A percentile compares a stretch with the other conserved stretches of the same genome.
These are phyloP conservation scores for Orthosia gothica DNA, from an alignment of 2,888 invertebrate genomes.

Conservation along the genomic window DNA sequence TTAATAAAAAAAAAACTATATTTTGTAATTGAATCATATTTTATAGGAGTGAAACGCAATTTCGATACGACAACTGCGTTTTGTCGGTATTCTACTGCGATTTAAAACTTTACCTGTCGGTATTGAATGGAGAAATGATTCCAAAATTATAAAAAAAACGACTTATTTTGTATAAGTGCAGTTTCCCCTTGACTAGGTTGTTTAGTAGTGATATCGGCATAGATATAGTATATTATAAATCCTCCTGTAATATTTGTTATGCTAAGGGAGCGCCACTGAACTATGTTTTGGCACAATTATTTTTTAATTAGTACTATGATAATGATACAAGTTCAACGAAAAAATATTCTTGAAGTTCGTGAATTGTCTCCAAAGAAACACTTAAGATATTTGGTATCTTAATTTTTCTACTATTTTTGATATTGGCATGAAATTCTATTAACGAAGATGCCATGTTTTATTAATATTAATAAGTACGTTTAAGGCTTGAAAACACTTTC, in stretches of 20 bases:
- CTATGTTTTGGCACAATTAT: conserved; percentile 54
- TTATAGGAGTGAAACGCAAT: conserved; percentile 10
- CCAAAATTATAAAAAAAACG: conserved; percentile 22
- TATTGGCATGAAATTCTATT: conserved; percentile 37
- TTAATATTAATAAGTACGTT: conserved; percentile 23
- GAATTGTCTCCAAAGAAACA: conserved; percentile 43
- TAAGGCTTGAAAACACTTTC: conserved; percentile 15
- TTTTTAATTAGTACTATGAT: conserved; percentile 56
- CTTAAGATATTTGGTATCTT: conserved; percentile 1
- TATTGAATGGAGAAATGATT: not conserved
- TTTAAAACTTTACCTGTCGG: not conserved
- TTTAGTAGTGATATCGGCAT: conserved; percentile 60
- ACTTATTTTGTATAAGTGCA: conserved; percentile 23
- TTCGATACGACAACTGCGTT: too few relatives aligned
- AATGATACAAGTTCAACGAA: conserved; percentile 65
- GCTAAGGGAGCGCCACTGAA: conserved; percentile 58
- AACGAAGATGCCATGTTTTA: conserved; percentile 39
- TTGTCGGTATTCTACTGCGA: conserved; percentile 11
- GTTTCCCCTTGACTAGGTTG: conserved; percentile 34
- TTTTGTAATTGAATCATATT: conserved; percentile 30
- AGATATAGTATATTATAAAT: conserved; percentile 57
- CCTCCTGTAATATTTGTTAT: conserved; percentile 67
- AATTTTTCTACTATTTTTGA: conserved; percentile 24
- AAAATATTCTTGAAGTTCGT: conserved; percentile 52
- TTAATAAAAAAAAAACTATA: conserved; percentile 14